These are phyloP conservation scores for Haemorhous mexicanus DNA, from an alignment of 2,113 vertebrate species.

Conservation along the genomic window DNA sequence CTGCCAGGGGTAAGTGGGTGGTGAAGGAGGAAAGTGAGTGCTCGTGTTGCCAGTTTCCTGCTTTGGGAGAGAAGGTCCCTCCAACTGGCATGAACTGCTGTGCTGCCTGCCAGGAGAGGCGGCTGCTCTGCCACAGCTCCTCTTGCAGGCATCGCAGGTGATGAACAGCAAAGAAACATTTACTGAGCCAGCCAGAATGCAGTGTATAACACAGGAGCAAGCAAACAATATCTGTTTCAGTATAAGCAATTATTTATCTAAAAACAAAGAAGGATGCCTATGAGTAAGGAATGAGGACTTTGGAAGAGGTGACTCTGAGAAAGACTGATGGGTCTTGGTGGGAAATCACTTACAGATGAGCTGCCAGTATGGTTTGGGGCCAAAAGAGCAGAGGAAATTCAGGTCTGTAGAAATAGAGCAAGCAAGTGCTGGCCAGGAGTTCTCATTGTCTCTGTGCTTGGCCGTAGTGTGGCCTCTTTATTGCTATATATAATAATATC, in stretches of 20 bases:
- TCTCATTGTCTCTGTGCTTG: neutral
- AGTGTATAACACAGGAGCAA: neutral
- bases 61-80: conserved; percentile 32
- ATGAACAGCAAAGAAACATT: conserved; percentile 6
- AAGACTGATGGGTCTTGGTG: rapidly evolving
- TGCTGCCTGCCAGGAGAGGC: neutral
- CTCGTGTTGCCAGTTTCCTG: conserved; percentile 16
- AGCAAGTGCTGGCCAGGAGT: neutral
- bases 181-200: neutral
- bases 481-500: neutral
- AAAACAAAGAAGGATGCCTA: neutral
- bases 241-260: neutral
- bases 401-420: neutral
- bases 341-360: neutral
- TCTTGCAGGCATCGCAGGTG: neutral
- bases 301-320: neutral
- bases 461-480: neutral
- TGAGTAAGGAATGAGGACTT: neutral
- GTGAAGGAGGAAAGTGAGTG: neutral
- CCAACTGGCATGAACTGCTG: conserved; percentile 7
- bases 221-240: neutral
- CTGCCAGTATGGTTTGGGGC: neutral
- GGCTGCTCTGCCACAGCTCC: conserved; percentile 15
- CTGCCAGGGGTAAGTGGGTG: conserved; percentile 24
- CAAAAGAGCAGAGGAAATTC: neutral